These are phyloP conservation scores for Beris morrisii DNA, from an alignment of 2,888 invertebrate genomes.

Conservation along the genomic window DNA sequence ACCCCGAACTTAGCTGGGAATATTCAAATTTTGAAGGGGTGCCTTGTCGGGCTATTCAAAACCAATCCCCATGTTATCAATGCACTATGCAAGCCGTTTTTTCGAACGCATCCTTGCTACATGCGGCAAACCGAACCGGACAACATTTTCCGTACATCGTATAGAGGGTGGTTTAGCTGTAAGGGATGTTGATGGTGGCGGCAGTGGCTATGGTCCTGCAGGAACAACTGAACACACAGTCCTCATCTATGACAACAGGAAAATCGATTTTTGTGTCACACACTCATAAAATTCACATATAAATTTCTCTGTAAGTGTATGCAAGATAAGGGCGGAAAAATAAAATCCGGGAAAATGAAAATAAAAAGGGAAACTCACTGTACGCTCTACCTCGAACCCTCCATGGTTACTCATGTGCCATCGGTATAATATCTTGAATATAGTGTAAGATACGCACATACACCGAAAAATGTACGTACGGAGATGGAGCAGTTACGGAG, in stretches of 20 bases:
- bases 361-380: slow-evolving; percentile 29
- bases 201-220: slow-evolving; percentile 1
- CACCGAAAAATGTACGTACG: slow-evolving; percentile 16
- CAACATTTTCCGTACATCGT: background rate
- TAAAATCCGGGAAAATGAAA: slow-evolving; percentile 36
- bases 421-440: slow-evolving; percentile 1
- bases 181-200: background rate
- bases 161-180: background rate
- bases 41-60: background rate
- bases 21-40: slow-evolving; percentile 19
- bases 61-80: no score
- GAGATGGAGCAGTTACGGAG: slow-evolving; percentile 22
- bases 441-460: slow-evolving; percentile 17
- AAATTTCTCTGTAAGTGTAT: slow-evolving; percentile 37
- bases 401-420: slow-evolving; percentile 19
- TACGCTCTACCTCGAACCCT: background rate
- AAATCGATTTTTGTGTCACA: slow-evolving; percentile 46
- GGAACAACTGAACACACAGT: slow-evolving; percentile 32
- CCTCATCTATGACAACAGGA: slow-evolving; percentile 45
- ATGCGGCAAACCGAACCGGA: no score
- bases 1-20: background rate
- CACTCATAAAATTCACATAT: slow-evolving; percentile 43
- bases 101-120: no score
- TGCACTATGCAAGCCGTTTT: no score
- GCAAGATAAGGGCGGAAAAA: slow-evolving; percentile 39